phyloP scores from a whole-genome alignment of 2,888 invertebrate species.

The Acanthoscelides obtectus region DNA sequence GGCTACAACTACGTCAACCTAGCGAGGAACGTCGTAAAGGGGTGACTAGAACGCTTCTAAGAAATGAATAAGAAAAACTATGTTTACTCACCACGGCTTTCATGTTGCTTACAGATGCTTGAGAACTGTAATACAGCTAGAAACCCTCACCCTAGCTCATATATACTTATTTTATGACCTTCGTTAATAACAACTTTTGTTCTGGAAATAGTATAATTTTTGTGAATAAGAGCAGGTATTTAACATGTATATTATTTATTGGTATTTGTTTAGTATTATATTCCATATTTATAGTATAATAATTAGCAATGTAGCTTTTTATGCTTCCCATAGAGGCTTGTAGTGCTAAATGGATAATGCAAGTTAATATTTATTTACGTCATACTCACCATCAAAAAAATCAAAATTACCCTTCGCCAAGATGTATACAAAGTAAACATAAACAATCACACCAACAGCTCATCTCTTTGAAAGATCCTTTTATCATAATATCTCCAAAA shows the following conservation, averaged over 20 bases:
- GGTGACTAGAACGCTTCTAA: no score
- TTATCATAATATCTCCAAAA: no score
- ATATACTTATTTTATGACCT: not conserved
- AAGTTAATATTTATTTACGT: no score
- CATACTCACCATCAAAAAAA: no score
- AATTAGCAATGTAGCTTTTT: not conserved
- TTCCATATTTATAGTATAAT: not conserved
- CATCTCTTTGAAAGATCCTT: no score
- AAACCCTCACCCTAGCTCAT: not conserved
- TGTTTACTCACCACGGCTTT: slow-evolving; percentile 28
- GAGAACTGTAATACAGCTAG: not conserved
- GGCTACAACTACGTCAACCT: no score
- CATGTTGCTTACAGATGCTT: slow-evolving; percentile 14
- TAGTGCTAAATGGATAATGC: not conserved
- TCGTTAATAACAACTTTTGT: not conserved
- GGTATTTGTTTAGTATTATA: not conserved
- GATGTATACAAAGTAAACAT: no score
- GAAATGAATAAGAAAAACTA: no score
- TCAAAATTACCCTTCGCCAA: no score
- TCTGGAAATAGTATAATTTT: not conserved
- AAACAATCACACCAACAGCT: no score
- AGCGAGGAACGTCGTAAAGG: no score
- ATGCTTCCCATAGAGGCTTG: not conserved
- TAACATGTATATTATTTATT: not conserved
- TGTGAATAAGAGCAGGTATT: not conserved